Percentiles rank a stretch among this genome's conserved stretches.
Evolutionary conservation across 2,797 vertebrate genomes (phyloP).

Genomic region (Rhabdomys pumilio): DNA sequence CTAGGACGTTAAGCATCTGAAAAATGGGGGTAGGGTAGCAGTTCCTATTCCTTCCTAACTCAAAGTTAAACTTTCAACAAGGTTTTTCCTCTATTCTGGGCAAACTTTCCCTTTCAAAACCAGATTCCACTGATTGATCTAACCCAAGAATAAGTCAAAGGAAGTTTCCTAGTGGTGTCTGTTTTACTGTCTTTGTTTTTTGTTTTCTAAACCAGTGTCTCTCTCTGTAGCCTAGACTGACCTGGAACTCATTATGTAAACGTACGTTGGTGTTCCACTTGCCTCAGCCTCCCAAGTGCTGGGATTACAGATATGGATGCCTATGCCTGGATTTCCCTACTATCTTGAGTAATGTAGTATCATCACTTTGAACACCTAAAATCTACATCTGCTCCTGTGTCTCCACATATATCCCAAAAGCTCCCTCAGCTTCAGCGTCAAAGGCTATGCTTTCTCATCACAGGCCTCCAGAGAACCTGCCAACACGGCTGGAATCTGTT

Average conservation of each 20-base stretch:
- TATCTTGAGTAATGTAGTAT: background rate
- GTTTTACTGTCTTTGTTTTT: background rate
- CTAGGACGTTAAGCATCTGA: background rate
- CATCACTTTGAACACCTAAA: slow-evolving; percentile 21
- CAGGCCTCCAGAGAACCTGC: slow-evolving; percentile 54
- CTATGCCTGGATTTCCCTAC: background rate
- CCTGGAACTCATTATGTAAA: slow-evolving; percentile 1
- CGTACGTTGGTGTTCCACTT: background rate
- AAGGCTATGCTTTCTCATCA: slow-evolving; percentile 26
- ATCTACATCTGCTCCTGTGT: background rate
- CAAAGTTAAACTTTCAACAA: slow-evolving; percentile 16
- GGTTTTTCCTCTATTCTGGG: slow-evolving; percentile 34
- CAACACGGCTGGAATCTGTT: slow-evolving; percentile 10
- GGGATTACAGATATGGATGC: background rate
- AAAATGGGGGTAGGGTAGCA: background rate
- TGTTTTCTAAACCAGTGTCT: background rate
- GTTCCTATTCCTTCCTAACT: background rate
- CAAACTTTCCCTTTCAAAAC: slow-evolving; percentile 43
- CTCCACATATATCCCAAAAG: background rate
- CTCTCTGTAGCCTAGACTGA: background rate
- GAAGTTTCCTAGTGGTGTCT: background rate
- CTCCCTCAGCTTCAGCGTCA: background rate
- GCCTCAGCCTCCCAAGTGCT: background rate
- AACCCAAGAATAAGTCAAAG: slow-evolving; percentile 31
- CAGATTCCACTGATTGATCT: slow-evolving; percentile 11